A percentile compares a stretch with the other conserved stretches of the same genome.
These are phyloP conservation scores for Lydus trimaculatus DNA, from an alignment of 2,888 invertebrate species.

Conservation along the genomic window DNA sequence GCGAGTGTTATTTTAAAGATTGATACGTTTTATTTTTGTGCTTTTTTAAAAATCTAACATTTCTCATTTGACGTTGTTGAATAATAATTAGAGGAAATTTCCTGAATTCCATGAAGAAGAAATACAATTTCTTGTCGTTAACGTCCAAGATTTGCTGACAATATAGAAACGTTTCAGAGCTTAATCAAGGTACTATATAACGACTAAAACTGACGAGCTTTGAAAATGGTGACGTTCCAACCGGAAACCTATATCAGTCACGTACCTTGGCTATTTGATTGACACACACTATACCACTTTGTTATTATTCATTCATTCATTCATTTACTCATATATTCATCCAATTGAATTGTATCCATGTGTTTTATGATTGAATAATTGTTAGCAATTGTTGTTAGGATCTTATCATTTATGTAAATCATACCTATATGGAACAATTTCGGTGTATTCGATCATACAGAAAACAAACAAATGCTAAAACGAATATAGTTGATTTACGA, in stretches of 20 bases:
- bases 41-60: no score
- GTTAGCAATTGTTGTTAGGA: conserved; percentile 21
- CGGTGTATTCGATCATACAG: conserved; percentile 9
- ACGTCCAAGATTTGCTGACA: conserved; percentile 28
- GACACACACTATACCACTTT: conserved; percentile 38
- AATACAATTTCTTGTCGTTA: neutral
- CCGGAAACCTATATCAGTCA: conserved; percentile 39
- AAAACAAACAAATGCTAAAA: no score
- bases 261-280: conserved; percentile 37
- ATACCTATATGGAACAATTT: conserved; percentile 13
- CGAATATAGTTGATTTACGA: conserved; percentile 2
- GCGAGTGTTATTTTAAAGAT: no score
- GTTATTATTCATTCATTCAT: conserved; percentile 43
- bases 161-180: conserved; percentile 28
- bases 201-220: conserved; percentile 23
- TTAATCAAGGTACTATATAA: conserved; percentile 37
- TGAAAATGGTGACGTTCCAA: conserved; percentile 30
- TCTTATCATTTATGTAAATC: conserved; percentile 6
- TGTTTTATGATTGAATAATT: conserved; percentile 33
- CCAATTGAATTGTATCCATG: conserved; percentile 9
- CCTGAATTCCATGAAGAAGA: no score
- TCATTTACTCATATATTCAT: conserved; percentile 32
- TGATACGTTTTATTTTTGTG: neutral
- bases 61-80: no score
- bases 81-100: no score